These are phyloP conservation scores for Piezodorus guildinii DNA, from an alignment of 1,140 invertebrate genomes.

Conservation along the genomic window DNA sequence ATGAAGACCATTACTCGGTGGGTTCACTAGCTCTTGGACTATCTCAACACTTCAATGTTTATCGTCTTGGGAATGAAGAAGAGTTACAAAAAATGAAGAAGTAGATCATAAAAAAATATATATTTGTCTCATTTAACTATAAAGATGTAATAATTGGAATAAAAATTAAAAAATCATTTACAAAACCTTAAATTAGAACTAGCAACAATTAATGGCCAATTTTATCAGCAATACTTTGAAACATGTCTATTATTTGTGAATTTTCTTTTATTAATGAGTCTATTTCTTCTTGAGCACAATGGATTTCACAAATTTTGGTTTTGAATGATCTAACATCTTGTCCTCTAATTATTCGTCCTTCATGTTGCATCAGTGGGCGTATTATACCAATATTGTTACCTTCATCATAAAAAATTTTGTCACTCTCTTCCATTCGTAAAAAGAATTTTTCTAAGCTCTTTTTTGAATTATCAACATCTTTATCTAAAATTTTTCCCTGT, in stretches of 20 bases:
- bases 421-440: constrained; percentile 26
- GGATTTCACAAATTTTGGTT: constrained; percentile 25
- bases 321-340: constrained; percentile 27
- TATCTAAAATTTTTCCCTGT: constrained; percentile 58
- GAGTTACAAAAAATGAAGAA: too few species aligned
- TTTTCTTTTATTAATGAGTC: constrained; percentile 35
- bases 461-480: constrained; percentile 51
- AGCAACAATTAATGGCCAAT: too few species aligned
- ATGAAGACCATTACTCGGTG: too few species aligned
- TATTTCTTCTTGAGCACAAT: too few species aligned
- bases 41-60: too few species aligned
- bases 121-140: too few species aligned
- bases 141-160: too few species aligned
- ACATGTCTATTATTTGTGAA: constrained; percentile 35
- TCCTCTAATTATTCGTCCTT: constrained; percentile 13
- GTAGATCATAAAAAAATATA: too few species aligned
- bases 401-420: constrained; percentile 29
- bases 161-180: too few species aligned
- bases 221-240: constrained; percentile 32
- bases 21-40: too few species aligned
- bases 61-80: too few species aligned
- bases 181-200: too few species aligned
- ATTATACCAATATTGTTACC: constrained; percentile 26
- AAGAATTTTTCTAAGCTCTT: constrained; percentile 31
- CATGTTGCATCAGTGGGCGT: constrained; percentile 13